A percentile compares a stretch with the other conserved stretches of the same genome.
phyloP scores from a whole-genome alignment of 2,113 vertebrate genomes.

The Prolemur simus region DNA sequence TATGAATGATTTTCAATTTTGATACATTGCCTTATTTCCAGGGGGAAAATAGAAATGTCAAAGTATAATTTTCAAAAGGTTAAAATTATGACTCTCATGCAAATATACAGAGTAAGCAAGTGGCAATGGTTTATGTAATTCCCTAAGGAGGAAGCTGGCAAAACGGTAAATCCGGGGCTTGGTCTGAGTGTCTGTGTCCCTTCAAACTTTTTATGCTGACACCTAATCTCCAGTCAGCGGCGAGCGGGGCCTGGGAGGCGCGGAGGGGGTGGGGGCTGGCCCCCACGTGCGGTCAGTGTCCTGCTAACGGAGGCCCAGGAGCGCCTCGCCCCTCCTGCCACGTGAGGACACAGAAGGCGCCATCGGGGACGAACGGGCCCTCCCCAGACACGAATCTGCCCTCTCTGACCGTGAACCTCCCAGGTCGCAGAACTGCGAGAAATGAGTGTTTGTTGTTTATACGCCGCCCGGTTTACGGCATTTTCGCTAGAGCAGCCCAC shows the following conservation, averaged over 20 bases:
- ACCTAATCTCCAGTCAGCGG: too few relatives aligned
- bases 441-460: neutral
- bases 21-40: neutral
- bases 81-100: neutral
- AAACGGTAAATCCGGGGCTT: neutral
- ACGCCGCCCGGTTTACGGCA: rapidly evolving
- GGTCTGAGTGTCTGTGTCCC: neutral
- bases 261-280: neutral
- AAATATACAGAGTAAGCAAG: neutral
- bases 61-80: neutral
- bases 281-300: neutral
- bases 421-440: neutral
- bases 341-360: neutral
- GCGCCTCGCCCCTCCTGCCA: neutral
- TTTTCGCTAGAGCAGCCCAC: neutral
- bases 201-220: neutral
- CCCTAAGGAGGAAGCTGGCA: neutral
- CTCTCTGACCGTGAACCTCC: neutral
- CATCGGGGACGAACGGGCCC: neutral
- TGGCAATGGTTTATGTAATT: neutral
- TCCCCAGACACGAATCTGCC: neutral
- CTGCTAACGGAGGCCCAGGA: neutral
- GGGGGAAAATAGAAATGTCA: neutral
- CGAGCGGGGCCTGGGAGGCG: neutral
- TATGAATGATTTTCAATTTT: neutral